Conservation (phyloP, 1,140 invertebrate species). For the Drosophila sproati region DNA sequence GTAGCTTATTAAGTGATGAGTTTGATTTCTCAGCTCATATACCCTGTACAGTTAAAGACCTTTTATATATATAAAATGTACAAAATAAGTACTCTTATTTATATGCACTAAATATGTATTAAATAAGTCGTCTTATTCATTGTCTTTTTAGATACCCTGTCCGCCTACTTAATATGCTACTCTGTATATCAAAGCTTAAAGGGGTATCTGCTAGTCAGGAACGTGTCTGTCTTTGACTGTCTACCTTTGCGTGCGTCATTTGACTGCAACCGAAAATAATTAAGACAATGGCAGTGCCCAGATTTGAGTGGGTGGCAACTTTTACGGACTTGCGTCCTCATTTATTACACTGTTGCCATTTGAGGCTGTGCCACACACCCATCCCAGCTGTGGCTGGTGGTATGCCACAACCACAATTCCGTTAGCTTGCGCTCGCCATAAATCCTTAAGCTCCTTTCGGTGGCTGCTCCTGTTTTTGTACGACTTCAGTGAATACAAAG, state of each 20-base stretch:
- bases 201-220: not conserved
- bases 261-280: constrained; percentile 34
- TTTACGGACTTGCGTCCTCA: constrained; percentile 69
- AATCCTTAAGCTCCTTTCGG: constrained; percentile 66
- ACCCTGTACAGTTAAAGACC: too few species aligned
- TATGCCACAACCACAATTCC: not conserved
- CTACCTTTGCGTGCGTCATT: constrained; percentile 55
- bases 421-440: constrained; percentile 40
- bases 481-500: constrained; percentile 28
- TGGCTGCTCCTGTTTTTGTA: constrained; percentile 21
- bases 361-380: not conserved
- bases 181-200: not conserved
- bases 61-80: too few species aligned
- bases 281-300: not conserved
- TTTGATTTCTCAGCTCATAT: too few species aligned
- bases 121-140: too few species aligned
- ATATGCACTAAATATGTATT: too few species aligned
- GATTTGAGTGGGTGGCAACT: constrained; percentile 26
- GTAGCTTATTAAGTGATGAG: too few species aligned
- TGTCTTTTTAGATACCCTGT: too few species aligned
- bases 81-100: too few species aligned
- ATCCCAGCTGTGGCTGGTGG: too few species aligned
- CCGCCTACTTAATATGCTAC: too few species aligned
- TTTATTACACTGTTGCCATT: constrained; percentile 62
- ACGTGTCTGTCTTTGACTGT: constrained; percentile 1